A percentile compares a stretch with the other conserved stretches of the same genome.
phyloP scores from a whole-genome alignment of 2,113 vertebrate genomes.

The Callipepla squamata region DNA sequence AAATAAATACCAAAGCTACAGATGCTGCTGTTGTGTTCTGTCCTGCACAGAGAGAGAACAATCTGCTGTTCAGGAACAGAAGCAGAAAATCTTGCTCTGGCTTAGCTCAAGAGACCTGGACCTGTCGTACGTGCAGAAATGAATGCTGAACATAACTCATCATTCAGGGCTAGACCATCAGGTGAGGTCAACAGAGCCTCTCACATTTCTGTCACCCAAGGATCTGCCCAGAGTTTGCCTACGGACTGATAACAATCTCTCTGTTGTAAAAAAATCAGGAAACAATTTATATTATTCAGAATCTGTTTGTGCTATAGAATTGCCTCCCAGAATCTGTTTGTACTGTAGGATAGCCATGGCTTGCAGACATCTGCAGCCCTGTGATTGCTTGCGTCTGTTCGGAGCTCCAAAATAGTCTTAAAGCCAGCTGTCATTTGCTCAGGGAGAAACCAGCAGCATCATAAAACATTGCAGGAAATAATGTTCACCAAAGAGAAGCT shows the following conservation, averaged over 20 bases:
- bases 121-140: not conserved
- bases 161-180: not conserved
- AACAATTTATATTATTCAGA: not conserved
- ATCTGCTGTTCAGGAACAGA: not conserved
- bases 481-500: not conserved
- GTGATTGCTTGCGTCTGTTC: not conserved
- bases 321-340: not conserved
- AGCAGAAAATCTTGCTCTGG: not conserved
- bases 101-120: not conserved
- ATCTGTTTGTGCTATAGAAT: not conserved
- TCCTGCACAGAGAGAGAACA: not conserved
- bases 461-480: not conserved
- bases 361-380: not conserved
- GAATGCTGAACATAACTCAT: fast-evolving
- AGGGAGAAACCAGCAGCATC: not conserved
- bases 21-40: not conserved
- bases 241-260: not conserved
- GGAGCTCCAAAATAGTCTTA: not conserved
- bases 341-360: not conserved
- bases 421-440: not conserved
- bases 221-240: not conserved
- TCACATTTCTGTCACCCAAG: not conserved
- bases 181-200: not conserved
- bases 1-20: not conserved
- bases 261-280: not conserved